Percentiles rank a stretch among this genome's conserved stretches.
These are phyloP conservation scores for Neocloeon triangulifer DNA, from an alignment of 1,140 invertebrate genomes.

Conservation along the genomic window DNA sequence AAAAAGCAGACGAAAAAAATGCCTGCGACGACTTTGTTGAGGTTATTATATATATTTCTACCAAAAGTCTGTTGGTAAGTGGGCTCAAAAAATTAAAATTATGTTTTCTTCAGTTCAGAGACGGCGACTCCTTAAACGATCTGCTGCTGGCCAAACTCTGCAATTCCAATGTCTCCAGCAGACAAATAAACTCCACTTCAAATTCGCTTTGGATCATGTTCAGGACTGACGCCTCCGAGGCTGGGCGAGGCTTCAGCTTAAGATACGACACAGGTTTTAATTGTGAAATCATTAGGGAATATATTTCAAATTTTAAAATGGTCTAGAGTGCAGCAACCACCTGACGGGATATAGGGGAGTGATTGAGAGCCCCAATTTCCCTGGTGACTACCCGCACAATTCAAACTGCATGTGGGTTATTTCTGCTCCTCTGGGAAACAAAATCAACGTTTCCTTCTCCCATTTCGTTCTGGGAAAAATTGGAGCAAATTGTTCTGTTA, in stretches of 20 bases:
- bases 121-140: conserved; percentile 22
- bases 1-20: conserved; percentile 29
- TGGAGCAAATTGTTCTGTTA: conserved; percentile 5
- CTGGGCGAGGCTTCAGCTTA: conserved; percentile 42
- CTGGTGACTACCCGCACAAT: conserved; percentile 21
- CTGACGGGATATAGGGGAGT: conserved; percentile 37
- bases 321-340: conserved; percentile 34
- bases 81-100: no score
- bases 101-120: conserved; percentile 27
- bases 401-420: conserved; percentile 34
- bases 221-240: conserved; percentile 28
- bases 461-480: conserved; percentile 18
- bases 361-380: conserved; percentile 36
- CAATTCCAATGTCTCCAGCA: conserved; percentile 10
- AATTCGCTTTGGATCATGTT: conserved; percentile 42
- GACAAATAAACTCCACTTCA: conserved; percentile 23
- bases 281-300: no score
- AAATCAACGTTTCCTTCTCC: conserved; percentile 23
- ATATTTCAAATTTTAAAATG: no score
- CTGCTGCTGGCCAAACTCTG: conserved; percentile 31
- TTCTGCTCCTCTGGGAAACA: conserved; percentile 22
- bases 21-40: conserved; percentile 45
- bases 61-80: no score
- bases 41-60: no score
- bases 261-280: conserved; percentile 31